Base-by-base conservation (phyloP, 2,888 invertebrate genomes). In the Mamestra brassicae region DNA sequence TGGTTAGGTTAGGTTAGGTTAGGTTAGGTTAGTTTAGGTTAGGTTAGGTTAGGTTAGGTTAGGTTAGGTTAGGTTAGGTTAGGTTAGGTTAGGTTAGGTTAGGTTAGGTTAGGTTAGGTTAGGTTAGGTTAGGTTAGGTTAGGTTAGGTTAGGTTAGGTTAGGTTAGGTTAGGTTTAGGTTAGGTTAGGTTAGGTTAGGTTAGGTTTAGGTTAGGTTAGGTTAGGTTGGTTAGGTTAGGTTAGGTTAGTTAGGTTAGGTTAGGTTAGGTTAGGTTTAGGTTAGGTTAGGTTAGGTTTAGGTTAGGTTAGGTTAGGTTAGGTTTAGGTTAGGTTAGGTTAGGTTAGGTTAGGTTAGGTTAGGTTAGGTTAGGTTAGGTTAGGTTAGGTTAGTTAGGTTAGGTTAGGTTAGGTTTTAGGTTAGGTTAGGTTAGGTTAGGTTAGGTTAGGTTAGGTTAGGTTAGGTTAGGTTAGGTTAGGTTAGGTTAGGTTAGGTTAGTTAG, bases 381-480 rank as follows among this genome's bases (percentile, higher is more conserved):
- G 84, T 82, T 77, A 79, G 84, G 84, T 82, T 80, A 83, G 80
- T 82, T 80, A 81, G 80, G 80, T 77, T 78, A 80, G 83, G 80
- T 81, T 77, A 76, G 81, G 80, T 80, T 81, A 79, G 81, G 81
- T 76, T 76, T 78, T 77, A 76, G 81, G 80, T 80, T 81, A 79
- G 81, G 82, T 77, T 76, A 72, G 77, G 79, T 77, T 79, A 58
- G 58, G 78, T 79, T 79, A 66, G 74, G 75, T 75, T 80, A 77
- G 74, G 80, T 80, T 77, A 72, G 78, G 78, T 68, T 77, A 69
- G 74, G 74, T 45, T 63, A 63, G 60, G 70, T 83, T 80, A 81
- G 82, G 85, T 84, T 79, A 82, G 82, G 85, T 85, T 76, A 77
- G 84, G 84, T 83, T 83, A 78, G 83, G 81, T 84, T 81, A 78